phyloP scores from a whole-genome alignment of 2,888 invertebrate species.

The Sussaba pulchella region DNA sequence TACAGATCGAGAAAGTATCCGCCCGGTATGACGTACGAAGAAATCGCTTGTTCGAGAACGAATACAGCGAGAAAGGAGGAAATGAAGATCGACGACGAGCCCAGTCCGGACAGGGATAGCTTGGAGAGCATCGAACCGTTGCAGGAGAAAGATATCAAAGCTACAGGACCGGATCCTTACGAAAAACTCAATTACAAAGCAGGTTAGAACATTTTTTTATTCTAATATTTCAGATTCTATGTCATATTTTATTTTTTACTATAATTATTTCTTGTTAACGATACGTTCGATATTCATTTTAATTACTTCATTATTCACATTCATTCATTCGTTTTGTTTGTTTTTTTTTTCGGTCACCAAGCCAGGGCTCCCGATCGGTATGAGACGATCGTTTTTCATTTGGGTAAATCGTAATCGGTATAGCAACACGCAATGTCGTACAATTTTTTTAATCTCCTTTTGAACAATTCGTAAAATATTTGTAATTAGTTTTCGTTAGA shows the following conservation, averaged over 20 bases:
- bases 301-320: too few species aligned
- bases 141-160: slow-evolving; percentile 82
- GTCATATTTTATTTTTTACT: slow-evolving; percentile 16
- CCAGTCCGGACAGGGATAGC: slow-evolving; percentile 79
- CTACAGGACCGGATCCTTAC: slow-evolving; percentile 84
- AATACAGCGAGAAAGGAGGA: slow-evolving; percentile 72
- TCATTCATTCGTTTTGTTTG: slow-evolving; percentile 49
- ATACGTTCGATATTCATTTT: too few species aligned
- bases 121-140: slow-evolving; percentile 81
- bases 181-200: slow-evolving; percentile 84
- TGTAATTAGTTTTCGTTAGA: too few species aligned
- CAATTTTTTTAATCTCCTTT: not conserved
- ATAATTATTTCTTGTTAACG: slow-evolving; percentile 9
- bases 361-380: slow-evolving; percentile 83
- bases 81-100: slow-evolving; percentile 69
- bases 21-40: slow-evolving; percentile 83
- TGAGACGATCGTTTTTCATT: slow-evolving; percentile 83
- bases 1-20: slow-evolving; percentile 80
- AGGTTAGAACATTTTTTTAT: slow-evolving; percentile 76
- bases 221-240: too few species aligned
- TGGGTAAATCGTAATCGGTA: slow-evolving; percentile 80
- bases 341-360: slow-evolving; percentile 74
- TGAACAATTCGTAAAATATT: too few species aligned
- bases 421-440: slow-evolving; percentile 28
- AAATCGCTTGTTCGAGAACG: slow-evolving; percentile 81